These are phyloP conservation scores for Ceratotherium simum DNA, from an alignment of 2,113 vertebrate genomes.

Conservation along the genomic window DNA sequence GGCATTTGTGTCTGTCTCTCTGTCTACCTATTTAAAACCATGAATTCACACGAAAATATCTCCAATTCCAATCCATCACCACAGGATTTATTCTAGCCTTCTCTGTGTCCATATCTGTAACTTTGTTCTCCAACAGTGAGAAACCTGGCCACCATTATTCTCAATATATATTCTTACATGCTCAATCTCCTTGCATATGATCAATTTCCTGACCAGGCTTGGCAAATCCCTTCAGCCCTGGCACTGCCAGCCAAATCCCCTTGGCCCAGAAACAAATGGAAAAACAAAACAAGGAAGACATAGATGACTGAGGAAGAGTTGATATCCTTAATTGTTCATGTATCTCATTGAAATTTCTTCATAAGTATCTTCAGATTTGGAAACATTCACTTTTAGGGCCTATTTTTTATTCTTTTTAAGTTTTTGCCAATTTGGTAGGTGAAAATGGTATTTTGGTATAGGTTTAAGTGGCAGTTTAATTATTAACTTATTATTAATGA, in stretches of 20 bases:
- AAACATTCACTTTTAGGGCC: background rate
- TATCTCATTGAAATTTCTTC: background rate
- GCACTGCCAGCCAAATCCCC: rapidly evolving
- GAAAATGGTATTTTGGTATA: background rate
- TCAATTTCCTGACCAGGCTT: background rate
- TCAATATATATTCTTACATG: background rate
- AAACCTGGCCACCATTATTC: background rate
- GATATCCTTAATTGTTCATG: background rate
- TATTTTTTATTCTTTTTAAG: background rate
- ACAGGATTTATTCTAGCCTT: background rate
- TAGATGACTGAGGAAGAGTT: background rate
- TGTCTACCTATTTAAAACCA: background rate
- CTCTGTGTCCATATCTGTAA: background rate
- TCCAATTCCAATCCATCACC: background rate
- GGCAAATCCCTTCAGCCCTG: background rate
- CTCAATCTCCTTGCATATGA: background rate
- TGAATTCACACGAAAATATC: background rate
- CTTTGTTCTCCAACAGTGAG: background rate
- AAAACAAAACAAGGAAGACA: background rate
- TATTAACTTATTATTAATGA: background rate
- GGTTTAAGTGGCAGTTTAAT: background rate
- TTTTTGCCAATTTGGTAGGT: background rate
- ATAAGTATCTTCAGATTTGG: background rate
- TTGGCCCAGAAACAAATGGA: background rate
- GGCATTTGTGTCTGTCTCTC: background rate